Conservation (phyloP, 2,797 vertebrate species). For the Anabas testudineus region DNA sequence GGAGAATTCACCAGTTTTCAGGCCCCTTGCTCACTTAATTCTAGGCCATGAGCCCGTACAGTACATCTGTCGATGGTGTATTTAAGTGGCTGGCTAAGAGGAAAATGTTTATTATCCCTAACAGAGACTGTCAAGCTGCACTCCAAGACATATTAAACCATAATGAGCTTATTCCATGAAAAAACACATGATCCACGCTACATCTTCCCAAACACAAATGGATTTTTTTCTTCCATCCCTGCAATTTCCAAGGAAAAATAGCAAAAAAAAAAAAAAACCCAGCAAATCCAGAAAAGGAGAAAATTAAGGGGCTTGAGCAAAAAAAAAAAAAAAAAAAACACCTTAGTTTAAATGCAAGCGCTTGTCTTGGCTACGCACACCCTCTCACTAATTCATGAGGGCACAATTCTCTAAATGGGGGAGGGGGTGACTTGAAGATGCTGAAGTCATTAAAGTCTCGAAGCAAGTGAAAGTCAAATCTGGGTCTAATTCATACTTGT, state of each 20-base stretch:
- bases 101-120: conserved; percentile 52
- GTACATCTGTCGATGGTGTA: conserved; percentile 53
- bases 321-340: conserved; percentile 27
- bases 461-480: conserved; percentile 76
- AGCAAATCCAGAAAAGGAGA: conserved; percentile 21
- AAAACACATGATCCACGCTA: conserved; percentile 25
- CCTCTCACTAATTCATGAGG: conserved; percentile 80
- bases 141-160: conserved; percentile 44
- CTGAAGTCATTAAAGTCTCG: conserved; percentile 78
- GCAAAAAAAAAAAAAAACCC: conserved; percentile 1
- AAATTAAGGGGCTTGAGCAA: conserved; percentile 55
- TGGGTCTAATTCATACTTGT: conserved; percentile 70
- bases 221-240: conserved; percentile 9
- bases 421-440: conserved; percentile 60
- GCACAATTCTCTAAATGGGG: conserved; percentile 69
- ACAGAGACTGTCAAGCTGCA: conserved; percentile 43
- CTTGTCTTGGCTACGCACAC: conserved; percentile 69
- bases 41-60: conserved; percentile 69
- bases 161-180: conserved; percentile 57
- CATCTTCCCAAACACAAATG: conserved; percentile 6
- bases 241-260: conserved; percentile 17
- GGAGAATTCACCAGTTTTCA: conserved; percentile 73
- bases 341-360: conserved; percentile 53
- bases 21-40: conserved; percentile 57
- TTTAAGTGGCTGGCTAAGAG: conserved; percentile 55